phyloP scores from a whole-genome alignment of 1,140 invertebrate genomes.

The Cylas formicarius region DNA sequence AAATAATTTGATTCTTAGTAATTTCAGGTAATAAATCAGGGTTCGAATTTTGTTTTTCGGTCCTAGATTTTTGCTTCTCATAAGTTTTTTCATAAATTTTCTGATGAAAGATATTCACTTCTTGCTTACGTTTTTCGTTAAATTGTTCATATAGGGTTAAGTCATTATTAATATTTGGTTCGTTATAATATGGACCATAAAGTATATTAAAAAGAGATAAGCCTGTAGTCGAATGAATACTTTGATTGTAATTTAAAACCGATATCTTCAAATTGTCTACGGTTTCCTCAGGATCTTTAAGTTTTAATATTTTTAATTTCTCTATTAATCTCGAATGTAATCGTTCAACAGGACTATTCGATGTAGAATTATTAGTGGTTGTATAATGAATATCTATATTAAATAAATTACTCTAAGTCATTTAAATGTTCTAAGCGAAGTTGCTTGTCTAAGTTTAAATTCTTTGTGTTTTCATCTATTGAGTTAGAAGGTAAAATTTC shows the following conservation, averaged over 20 bases:
- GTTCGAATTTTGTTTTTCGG: background rate
- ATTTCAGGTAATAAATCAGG: background rate
- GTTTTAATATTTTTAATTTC: conserved; percentile 14
- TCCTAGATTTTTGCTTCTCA: conserved; percentile 2
- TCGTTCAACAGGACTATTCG: conserved; percentile 26
- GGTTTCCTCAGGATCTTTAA: conserved; percentile 12
- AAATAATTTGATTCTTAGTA: conserved; percentile 3
- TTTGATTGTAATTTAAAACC: conserved; percentile 23
- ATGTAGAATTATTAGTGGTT: conserved; percentile 14
- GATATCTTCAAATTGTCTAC: conserved; percentile 18
- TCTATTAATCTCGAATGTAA: conserved; percentile 26
- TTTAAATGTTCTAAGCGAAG: too few relatives aligned
- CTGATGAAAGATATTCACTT: conserved; percentile 16
- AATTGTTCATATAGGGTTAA: conserved; percentile 1
- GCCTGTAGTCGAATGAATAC: conserved; percentile 20
- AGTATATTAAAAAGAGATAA: conserved; percentile 25
- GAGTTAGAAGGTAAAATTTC: too few relatives aligned
- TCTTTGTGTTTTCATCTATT: conserved; percentile 25
- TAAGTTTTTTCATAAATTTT: background rate
- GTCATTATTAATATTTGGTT: conserved; percentile 1
- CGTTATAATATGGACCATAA: conserved; percentile 21
- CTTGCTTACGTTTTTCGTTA: conserved; percentile 6
- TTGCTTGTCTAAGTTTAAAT: too few relatives aligned
- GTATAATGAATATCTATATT: conserved; percentile 24
- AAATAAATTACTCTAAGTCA: conserved; percentile 17